Conservation (phyloP, 2,888 invertebrate species). For the Lobophora halterata region DNA sequence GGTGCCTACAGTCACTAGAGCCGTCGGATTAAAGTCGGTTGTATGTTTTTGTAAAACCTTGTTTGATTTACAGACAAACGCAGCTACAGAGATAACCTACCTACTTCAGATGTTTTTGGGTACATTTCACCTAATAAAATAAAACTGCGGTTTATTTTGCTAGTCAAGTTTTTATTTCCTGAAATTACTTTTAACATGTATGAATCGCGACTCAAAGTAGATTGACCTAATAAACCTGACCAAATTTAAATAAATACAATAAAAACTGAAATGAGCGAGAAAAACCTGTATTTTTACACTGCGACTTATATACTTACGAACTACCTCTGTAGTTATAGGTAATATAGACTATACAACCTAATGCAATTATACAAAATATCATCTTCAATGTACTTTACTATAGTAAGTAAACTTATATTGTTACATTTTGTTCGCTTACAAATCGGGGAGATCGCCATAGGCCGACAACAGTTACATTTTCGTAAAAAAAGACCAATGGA, state of each 20-base stretch:
- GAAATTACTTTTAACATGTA: constrained; percentile 48
- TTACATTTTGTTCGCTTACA: constrained; percentile 65
- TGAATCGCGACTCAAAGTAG: constrained; percentile 39
- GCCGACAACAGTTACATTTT: constrained; percentile 3
- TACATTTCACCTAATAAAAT: no score
- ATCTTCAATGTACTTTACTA: constrained; percentile 70
- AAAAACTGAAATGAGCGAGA: constrained; percentile 56
- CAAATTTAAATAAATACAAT: constrained; percentile 68
- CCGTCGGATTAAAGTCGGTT: no score
- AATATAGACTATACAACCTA: constrained; percentile 73
- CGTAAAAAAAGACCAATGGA: no score
- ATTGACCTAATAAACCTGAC: constrained; percentile 57
- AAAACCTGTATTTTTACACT: constrained; percentile 67
- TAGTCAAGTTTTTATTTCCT: constrained; percentile 55
- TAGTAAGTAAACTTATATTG: constrained; percentile 63
- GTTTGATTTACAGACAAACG: no score
- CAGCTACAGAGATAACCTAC: no score
- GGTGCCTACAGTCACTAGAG: no score
- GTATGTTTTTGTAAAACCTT: no score
- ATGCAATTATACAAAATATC: constrained; percentile 78
- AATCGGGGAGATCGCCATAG: constrained; percentile 22
- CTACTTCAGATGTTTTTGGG: no score
- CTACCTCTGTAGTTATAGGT: constrained; percentile 53
- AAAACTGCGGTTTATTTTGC: constrained; percentile 27
- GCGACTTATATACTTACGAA: constrained; percentile 54